These are phyloP conservation scores for Agonum fuliginosum DNA, from an alignment of 2,888 invertebrate species.

Conservation along the genomic window DNA sequence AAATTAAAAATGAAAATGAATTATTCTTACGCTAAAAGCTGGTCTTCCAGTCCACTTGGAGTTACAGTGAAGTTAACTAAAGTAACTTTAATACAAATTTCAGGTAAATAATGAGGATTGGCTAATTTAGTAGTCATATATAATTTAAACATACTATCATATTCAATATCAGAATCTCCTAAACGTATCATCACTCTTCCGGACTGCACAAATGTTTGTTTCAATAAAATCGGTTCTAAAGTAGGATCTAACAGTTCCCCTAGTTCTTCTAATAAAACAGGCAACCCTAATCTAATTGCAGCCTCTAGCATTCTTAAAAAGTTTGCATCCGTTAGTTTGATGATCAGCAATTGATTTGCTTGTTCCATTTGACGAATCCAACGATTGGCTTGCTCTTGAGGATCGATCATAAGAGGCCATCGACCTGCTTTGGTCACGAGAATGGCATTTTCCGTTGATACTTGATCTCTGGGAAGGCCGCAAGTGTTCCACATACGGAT, in stretches of 20 bases:
- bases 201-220: conserved; percentile 85
- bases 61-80: conserved; percentile 96
- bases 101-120: conserved; percentile 95
- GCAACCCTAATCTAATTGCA: conserved; percentile 88
- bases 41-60: conserved; percentile 91
- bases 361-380: conserved; percentile 94
- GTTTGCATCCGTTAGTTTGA: conserved; percentile 85
- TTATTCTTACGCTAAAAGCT: conserved; percentile 85
- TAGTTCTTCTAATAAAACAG: conserved; percentile 91
- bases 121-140: conserved; percentile 94
- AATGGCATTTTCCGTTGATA: conserved; percentile 95
- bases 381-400: conserved; percentile 95
- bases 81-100: conserved; percentile 94
- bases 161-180: conserved; percentile 93
- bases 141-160: conserved; percentile 88
- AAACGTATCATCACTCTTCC: conserved; percentile 88
- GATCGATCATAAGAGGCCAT: conserved; percentile 96
- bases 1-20: conserved; percentile 60
- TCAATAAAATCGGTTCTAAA: conserved; percentile 86
- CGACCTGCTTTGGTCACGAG: conserved; percentile 87
- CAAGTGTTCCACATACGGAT: conserved; percentile 93
- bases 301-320: conserved; percentile 88
- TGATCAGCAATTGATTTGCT: conserved; percentile 82
- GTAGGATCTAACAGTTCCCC: conserved; percentile 92
- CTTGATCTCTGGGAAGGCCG: conserved; percentile 89